Evolutionary conservation across 2,797 vertebrate species (phyloP), one percentile per base, ranked within the genome.

Genomic region (Gymnopithys bicolor): DNA sequence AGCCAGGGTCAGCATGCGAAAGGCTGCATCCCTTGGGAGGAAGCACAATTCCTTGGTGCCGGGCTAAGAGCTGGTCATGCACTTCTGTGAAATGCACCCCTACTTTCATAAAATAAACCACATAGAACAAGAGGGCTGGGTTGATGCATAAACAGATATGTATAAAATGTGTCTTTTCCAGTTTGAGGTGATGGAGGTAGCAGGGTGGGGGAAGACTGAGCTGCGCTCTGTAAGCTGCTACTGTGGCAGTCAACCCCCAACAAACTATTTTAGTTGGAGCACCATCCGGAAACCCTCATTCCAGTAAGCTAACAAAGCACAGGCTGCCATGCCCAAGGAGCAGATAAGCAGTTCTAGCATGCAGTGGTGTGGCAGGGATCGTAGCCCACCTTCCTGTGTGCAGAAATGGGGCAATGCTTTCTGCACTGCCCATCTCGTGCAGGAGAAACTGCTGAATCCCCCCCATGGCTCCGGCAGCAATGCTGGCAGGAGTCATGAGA

Each of bases 381-480:
- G 4, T 1, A 6, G 39, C 11, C 33, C 5, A 39, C n/a, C n/a
- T 28, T 39, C n/a, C 39, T 59, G 28, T 2, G 28, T 39, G 48
- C 55, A 77, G 80, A 81, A 77, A 51, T 0, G 7, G 62, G 33
- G 32, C 25, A 30, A 9, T 3, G 27, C 33, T 89, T 87, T 70
- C 85, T 46, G 59, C 5, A 2, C 32, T 86, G 67, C 51, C 19
- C 2, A 0, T 30, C 77, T 43, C 0, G 0, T 4, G 64, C n/a
- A 19, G 60, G 46, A 32, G 2, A 63, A 86, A 84, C 58, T 1
- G 19, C 91, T 39, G 80, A 45, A 64, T 32, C 28, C 49, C 16
- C 58, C 0, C 0, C 8, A 2, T 0, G 0, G 53, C 51, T 77
- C 10, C 6, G 4, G 15, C 5, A 3, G 17, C 76, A 70, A 46